phyloP scores from a whole-genome alignment of 2,888 invertebrate species.

The Drosophila limbata region DNA sequence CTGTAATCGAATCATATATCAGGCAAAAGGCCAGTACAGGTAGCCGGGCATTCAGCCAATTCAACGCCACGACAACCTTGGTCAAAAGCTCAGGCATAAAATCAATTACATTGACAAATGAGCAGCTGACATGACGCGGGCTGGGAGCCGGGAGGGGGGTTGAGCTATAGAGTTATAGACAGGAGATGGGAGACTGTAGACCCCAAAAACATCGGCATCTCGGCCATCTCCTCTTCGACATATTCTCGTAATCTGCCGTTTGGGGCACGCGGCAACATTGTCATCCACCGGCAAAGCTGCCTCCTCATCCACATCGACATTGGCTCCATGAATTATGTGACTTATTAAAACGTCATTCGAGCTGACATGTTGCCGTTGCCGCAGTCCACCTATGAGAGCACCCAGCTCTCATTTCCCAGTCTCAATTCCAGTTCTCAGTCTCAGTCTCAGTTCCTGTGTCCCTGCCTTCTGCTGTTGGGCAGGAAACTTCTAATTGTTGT shows the following conservation, averaged over 20 bases:
- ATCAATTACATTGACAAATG: slow-evolving; percentile 81
- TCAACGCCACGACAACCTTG: slow-evolving; percentile 58
- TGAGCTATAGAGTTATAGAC: not conserved
- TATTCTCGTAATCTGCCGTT: slow-evolving; percentile 40
- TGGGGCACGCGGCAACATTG: slow-evolving; percentile 52
- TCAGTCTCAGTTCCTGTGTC: not conserved
- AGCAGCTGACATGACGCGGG: slow-evolving; percentile 71
- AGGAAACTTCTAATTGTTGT: slow-evolving; percentile 72
- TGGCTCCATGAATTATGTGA: slow-evolving; percentile 80
- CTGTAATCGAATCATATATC: slow-evolving; percentile 79
- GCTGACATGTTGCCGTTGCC: slow-evolving; percentile 76
- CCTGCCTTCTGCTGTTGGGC: slow-evolving; percentile 29
- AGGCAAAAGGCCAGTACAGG: slow-evolving; percentile 59
- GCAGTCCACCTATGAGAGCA: slow-evolving; percentile 9
- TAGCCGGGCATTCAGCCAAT: slow-evolving; percentile 23
- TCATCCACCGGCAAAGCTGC: slow-evolving; percentile 27
- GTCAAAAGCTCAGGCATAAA: slow-evolving; percentile 77
- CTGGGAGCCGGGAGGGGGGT: not conserved
- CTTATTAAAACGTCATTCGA: slow-evolving; percentile 83
- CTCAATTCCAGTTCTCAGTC: not conserved
- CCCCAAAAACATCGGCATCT: slow-evolving; percentile 55
- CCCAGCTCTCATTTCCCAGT: slow-evolving; percentile 13
- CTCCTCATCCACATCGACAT: slow-evolving; percentile 24
- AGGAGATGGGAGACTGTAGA: slow-evolving; percentile 10
- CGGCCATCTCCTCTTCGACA: slow-evolving; percentile 47